phyloP scores from a whole-genome alignment of 35 echinoderm and acorn worm species.

The Ophiothrix spiculata region DNA sequence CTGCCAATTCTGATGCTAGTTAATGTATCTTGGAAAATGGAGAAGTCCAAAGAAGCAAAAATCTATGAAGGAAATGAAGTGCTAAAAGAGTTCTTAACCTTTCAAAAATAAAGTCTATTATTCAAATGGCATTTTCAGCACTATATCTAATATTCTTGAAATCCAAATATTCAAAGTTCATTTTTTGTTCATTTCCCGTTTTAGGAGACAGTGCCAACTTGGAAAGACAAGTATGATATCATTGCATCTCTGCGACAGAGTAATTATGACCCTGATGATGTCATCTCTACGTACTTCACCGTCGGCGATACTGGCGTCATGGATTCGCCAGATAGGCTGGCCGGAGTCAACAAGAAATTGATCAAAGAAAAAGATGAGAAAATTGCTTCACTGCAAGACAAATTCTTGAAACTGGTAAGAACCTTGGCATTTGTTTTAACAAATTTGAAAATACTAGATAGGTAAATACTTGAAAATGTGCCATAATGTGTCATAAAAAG shows the following conservation, averaged over 20 bases:
- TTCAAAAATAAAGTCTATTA: no score
- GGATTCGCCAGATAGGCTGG: conserved; percentile 74
- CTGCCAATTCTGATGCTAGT: no score
- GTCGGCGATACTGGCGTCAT: conserved; percentile 73
- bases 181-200: no score
- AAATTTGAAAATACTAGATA: no score
- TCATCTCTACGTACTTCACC: conserved; percentile 71
- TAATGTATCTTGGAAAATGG: no score
- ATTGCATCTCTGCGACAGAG: conserved; percentile 80
- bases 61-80: no score
- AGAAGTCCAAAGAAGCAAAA: no score
- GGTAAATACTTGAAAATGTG: background rate
- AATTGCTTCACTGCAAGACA: conserved; percentile 63
- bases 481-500: no score
- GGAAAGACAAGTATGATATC: conserved; percentile 90
- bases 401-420: conserved; percentile 72
- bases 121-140: background rate
- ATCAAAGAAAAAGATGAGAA: conserved; percentile 92
- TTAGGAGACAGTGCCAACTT: conserved; percentile 66
- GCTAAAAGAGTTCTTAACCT: no score
- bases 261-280: conserved; percentile 84
- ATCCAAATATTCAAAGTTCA: background rate
- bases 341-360: conserved; percentile 64
- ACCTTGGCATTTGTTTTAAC: no score
- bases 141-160: no score